Conservation (phyloP, 2,113 vertebrate species). For the Glareola pratincola region DNA sequence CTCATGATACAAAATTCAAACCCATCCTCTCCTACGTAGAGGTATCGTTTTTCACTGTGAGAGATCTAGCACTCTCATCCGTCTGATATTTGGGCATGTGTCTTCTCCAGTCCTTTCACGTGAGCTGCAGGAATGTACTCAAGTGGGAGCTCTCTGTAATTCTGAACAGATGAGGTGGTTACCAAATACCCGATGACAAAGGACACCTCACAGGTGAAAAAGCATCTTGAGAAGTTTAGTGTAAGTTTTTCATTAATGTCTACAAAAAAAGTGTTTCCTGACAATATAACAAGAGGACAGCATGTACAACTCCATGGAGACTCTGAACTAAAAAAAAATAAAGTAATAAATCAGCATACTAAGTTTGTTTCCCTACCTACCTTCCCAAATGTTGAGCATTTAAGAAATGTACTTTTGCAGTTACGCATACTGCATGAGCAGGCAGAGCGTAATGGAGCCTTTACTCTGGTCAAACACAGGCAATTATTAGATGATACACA, state of each 20-base stretch:
- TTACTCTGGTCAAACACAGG: neutral
- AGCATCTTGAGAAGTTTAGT: neutral
- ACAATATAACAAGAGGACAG: neutral
- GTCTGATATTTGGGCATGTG: neutral
- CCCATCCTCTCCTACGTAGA: neutral
- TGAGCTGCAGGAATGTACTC: neutral
- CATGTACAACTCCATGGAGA: neutral
- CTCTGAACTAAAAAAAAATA: neutral
- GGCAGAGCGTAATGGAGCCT: neutral
- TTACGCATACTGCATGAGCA: neutral
- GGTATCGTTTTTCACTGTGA: neutral
- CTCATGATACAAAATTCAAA: neutral
- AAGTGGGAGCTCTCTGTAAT: neutral
- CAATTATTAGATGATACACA: neutral
- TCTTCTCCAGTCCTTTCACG: neutral
- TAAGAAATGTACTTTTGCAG: neutral
- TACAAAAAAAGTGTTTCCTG: neutral
- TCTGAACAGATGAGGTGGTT: neutral
- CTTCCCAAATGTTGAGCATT: neutral
- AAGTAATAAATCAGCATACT: neutral
- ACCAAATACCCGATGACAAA: neutral
- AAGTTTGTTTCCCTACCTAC: neutral
- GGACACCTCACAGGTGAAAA: neutral
- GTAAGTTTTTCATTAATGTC: neutral
- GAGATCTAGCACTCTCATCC: neutral